Base-by-base conservation (phyloP, 2,113 vertebrate genomes). In the Peromyscus maniculatus region DNA sequence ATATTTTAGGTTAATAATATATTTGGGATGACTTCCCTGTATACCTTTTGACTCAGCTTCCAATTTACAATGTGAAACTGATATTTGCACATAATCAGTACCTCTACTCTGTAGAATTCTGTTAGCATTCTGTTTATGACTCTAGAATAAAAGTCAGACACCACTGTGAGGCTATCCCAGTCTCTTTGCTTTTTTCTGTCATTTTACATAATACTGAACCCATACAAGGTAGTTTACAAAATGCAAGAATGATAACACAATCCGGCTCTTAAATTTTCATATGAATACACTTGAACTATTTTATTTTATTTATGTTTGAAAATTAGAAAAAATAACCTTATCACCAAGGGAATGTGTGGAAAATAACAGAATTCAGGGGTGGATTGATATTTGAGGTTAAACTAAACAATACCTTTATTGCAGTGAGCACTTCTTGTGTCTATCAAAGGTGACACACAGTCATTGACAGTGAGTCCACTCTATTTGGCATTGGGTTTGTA, bases 311-410 rank as follows among this genome's bases (percentile, higher is more conserved):
- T 89, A 93, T 86, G 62, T 72, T 78, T 83, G 62, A 90, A 1
- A 69, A 86, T 83, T 84, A 31, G 49, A 93, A 95, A 94, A 19
- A 0, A 93, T 97, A 89, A 46, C 3, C 43, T 98, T 55, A 39
- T 57, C 97, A 82, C 91, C 49, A 96, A 97, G 66, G 16, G 3
- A n/a, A 36, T 93, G 16, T 92, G 57, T 75, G 19, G 33, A 64
- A 95, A 89, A 71, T 11, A 57, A 77, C 57, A 89, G 11, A 93
- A 95, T 87, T 93, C 78, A 87, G 89, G 97, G 77, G 90, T 92
- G 84, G 90, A 95, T 97, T 98, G 98, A 98, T 93, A 22, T 98
- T 98, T 98, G 98, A 98, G 97, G 97, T 98, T 98, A 98, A 98
- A 97, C 79, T 95, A 97, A 97, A 96, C 75, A 91, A 96, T 57